A percentile compares a stretch with the other conserved stretches of the same genome.
These are phyloP conservation scores for Lasioglossum vierecki DNA, from an alignment of 2,888 invertebrate species.

Conservation along the genomic window DNA sequence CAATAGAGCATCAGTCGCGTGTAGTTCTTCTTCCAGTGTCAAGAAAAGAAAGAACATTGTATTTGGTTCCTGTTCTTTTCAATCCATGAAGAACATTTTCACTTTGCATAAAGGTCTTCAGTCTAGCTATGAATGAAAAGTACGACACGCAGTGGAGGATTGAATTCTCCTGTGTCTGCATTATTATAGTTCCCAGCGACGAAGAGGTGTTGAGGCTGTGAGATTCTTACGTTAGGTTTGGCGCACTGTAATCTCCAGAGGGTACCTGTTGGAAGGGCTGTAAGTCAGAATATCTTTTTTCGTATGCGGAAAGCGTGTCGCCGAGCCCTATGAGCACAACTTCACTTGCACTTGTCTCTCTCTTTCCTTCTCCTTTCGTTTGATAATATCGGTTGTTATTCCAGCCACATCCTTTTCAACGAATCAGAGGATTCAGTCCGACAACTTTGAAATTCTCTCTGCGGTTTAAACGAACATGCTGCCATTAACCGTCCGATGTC, in stretches of 20 bases:
- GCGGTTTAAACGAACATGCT: constrained; percentile 63
- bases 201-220: not conserved
- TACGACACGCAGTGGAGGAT: not conserved
- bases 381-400: constrained; percentile 76
- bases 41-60: not conserved
- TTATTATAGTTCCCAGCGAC: not conserved
- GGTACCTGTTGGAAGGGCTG: constrained; percentile 51
- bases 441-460: constrained; percentile 77
- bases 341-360: constrained; percentile 11
- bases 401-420: constrained; percentile 77
- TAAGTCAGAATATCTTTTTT: constrained; percentile 72
- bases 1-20: not conserved
- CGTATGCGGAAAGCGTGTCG: constrained; percentile 77
- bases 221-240: constrained; percentile 56
- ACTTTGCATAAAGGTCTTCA: not conserved
- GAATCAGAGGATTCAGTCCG: constrained; percentile 76
- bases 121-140: not conserved
- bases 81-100: not conserved
- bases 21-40: not conserved
- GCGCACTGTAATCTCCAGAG: constrained; percentile 50
- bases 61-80: not conserved
- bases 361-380: constrained; percentile 14
- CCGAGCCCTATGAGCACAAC: constrained; percentile 59
- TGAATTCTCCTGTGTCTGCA: not conserved
- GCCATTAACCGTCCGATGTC: constrained; percentile 60